Base-by-base conservation (phyloP, 2,113 vertebrate genomes). In the Podarcis raffonei region DNA sequence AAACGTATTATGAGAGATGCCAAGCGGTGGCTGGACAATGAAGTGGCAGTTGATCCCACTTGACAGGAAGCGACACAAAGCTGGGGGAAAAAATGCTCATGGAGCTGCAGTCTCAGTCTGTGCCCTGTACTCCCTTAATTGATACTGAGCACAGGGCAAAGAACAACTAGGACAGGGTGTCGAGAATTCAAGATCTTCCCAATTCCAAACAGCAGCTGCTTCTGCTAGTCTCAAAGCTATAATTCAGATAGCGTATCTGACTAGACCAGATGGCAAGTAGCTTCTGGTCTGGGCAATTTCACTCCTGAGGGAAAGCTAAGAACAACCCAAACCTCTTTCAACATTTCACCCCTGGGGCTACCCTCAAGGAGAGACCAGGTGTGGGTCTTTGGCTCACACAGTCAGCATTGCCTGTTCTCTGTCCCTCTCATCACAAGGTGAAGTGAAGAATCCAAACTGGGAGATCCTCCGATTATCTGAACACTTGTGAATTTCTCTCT, bases 21-120 rank as follows among this genome's bases (percentile, higher is more conserved):
- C 62, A 83, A 68, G 71, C 74, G 66, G 42, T 25, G 62, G 62
- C 42, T 25, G 37, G 9, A 48, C 71, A 83, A 57, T 68, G 16
- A 20, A 78, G n/a, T 77, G 65, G 83, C 62, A 65, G 42, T 84
- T 89, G 87, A 89, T 42, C 72, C 72, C 81, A 69, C 62, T 78
- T 77, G 72, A 68, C 76, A 68, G 48, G 81, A 62, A 35, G 15
- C 81, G n/a, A 68, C 13, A 77, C 18, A 37, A 65, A 77, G 57
- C 32, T 39, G 77, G 25, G 1, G 30, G 12, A 66, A 20, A 62
- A 87, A 32, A 83, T 83, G 39, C 22, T 22, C 4, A 25, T n/a
- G 30, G 27, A 35, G 59, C 32, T 78, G 48, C 18, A 6, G 66
- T 7, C 39, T 42, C 39, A 25, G 25, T 30, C 65, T 86, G 25